phyloP scores from a whole-genome alignment of 2,113 vertebrate genomes.

The Circaetus cinerascens region DNA sequence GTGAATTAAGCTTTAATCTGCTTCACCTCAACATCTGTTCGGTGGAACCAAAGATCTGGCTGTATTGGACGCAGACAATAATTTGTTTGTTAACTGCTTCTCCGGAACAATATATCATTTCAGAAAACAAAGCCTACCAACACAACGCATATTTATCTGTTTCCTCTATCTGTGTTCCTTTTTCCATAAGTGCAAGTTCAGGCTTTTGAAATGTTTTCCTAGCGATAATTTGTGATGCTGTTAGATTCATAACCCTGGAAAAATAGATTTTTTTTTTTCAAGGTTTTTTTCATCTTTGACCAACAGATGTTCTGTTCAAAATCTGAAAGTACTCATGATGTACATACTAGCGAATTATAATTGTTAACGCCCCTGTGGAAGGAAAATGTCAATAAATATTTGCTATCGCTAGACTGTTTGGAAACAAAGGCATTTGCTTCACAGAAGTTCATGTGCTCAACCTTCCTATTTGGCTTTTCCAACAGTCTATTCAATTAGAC shows the following conservation, averaged over 20 bases:
- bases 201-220: conserved; percentile 48
- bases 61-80: conserved; percentile 61
- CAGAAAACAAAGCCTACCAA: conserved; percentile 77
- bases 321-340: neutral
- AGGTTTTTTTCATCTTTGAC: conserved; percentile 35
- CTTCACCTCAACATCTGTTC: conserved; percentile 61
- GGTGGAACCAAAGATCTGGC: conserved; percentile 64
- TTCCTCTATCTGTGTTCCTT: conserved; percentile 81
- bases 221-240: conserved; percentile 50
- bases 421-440: conserved; percentile 45
- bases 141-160: conserved; percentile 74
- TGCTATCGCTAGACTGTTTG: conserved; percentile 23
- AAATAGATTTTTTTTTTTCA: neutral
- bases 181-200: conserved; percentile 65
- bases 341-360: neutral
- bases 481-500: neutral
- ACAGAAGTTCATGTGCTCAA: neutral
- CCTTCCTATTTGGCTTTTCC: neutral
- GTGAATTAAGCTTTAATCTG: conserved; percentile 79
- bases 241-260: conserved; percentile 32
- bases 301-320: conserved; percentile 45
- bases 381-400: conserved; percentile 60
- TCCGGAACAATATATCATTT: conserved; percentile 79
- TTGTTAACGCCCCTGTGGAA: conserved; percentile 42
- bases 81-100: conserved; percentile 77